Conservation (phyloP, 2,113 vertebrate genomes). For the Rynchops niger region DNA sequence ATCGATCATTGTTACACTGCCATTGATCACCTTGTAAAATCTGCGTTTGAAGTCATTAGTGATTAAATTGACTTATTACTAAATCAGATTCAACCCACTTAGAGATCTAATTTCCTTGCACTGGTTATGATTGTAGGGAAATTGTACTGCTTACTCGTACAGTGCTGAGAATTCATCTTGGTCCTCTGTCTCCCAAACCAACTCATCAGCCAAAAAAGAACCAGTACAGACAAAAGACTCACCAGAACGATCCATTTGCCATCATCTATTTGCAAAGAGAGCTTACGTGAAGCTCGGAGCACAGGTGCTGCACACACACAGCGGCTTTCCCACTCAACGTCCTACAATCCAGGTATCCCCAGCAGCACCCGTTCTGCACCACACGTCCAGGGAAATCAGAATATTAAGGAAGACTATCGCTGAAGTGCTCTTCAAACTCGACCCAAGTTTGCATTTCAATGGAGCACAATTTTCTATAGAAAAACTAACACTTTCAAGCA, state of each 20-base stretch:
- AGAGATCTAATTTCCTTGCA: slow-evolving; percentile 39
- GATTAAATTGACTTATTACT: slow-evolving; percentile 70
- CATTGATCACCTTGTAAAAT: slow-evolving; percentile 69
- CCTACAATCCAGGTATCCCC: not conserved
- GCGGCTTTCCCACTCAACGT: not conserved
- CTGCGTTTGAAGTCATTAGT: slow-evolving; percentile 65
- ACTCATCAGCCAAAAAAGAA: not conserved
- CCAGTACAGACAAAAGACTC: not conserved
- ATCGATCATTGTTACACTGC: slow-evolving; percentile 52
- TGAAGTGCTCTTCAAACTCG: not conserved
- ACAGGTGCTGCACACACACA: fast-evolving
- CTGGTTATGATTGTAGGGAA: slow-evolving; percentile 31
- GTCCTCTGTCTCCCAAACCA: not conserved
- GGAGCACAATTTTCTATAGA: not conserved
- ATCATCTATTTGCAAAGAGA: not conserved
- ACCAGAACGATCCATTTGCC: not conserved
- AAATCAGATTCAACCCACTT: slow-evolving; percentile 60
- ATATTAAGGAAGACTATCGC: not conserved
- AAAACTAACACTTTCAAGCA: slow-evolving; percentile 30
- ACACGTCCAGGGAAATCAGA: not conserved
- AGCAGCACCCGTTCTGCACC: not conserved
- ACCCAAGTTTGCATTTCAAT: slow-evolving; percentile 55
- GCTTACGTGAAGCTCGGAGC: not conserved
- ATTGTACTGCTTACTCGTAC: slow-evolving; percentile 28
- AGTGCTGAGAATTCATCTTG: slow-evolving; percentile 31